A percentile compares a stretch with the other conserved stretches of the same genome.
Evolutionary conservation across 2,113 vertebrate species (phyloP).

Genomic region (Asarcornis scutulata): DNA sequence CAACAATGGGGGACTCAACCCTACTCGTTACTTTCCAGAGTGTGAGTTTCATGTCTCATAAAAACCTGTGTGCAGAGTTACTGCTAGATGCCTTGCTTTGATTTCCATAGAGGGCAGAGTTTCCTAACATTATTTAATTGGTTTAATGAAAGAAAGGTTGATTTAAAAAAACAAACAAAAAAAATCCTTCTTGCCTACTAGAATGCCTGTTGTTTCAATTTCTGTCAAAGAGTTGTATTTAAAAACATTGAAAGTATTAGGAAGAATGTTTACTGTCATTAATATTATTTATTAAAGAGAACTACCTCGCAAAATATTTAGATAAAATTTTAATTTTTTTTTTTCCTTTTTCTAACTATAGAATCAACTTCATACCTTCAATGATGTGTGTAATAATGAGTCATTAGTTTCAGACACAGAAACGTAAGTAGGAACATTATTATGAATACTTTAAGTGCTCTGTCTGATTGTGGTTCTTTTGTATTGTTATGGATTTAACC

Average conservation of each 20-base stretch:
- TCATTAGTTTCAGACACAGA: conserved; percentile 99
- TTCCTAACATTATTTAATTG: not conserved
- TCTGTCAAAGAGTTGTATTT: not conserved
- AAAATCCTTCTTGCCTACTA: not conserved
- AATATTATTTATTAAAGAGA: not conserved
- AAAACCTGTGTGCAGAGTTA: not conserved
- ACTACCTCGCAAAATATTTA: not conserved
- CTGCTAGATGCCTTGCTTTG: not conserved
- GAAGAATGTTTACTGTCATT: not conserved
- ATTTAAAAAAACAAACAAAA: not conserved
- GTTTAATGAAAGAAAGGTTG: not conserved
- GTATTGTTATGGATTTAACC: not conserved
- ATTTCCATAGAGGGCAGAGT: not conserved
- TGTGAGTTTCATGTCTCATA: not conserved
- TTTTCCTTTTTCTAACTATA: conserved; percentile 74
- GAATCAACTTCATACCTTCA: conserved; percentile 99
- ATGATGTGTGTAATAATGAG: conserved; percentile 99
- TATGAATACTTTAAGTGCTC: conserved; percentile 16
- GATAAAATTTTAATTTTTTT: conserved; percentile 16
- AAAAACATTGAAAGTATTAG: not conserved
- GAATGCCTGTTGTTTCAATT: not conserved
- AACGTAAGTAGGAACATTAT: conserved; percentile 87
- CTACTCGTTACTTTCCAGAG: not conserved
- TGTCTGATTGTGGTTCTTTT: not conserved
- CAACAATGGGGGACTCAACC: not conserved